Evolutionary conservation across 2,888 invertebrate species (phyloP).

Genomic region (Seladonia tumulorum): DNA sequence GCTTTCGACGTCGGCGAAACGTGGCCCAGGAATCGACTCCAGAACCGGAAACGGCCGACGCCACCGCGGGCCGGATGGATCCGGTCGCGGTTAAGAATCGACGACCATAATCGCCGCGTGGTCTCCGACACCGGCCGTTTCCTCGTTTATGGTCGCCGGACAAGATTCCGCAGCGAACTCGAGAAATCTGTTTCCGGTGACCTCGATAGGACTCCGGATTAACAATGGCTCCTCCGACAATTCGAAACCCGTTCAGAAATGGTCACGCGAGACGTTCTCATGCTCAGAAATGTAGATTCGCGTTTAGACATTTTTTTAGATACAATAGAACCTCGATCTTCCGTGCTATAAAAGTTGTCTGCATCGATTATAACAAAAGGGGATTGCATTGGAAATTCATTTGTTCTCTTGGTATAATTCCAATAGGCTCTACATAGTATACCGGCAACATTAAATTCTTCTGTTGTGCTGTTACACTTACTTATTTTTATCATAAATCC

Average conservation of each 20-base stretch:
- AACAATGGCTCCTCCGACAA: background rate
- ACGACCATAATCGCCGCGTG: constrained; percentile 1
- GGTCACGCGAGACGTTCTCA: background rate
- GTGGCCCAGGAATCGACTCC: constrained; percentile 20
- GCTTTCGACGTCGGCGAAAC: constrained; percentile 15
- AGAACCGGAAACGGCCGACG: constrained; percentile 6
- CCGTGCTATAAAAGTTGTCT: background rate
- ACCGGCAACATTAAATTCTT: too few species aligned
- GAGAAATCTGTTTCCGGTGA: background rate
- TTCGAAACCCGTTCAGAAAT: background rate
- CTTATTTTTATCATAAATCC: too few species aligned
- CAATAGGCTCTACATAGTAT: too few species aligned
- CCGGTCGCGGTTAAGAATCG: background rate
- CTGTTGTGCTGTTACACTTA: too few species aligned
- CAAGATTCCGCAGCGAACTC: constrained; percentile 10
- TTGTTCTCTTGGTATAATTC: too few species aligned
- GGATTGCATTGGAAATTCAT: too few species aligned
- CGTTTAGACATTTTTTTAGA: background rate
- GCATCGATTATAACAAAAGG: background rate
- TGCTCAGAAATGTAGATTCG: background rate
- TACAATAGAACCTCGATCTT: background rate
- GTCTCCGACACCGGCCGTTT: constrained; percentile 8
- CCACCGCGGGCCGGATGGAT: background rate
- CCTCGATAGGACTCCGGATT: background rate
- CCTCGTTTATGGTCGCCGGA: background rate